Evolutionary conservation across 2,113 vertebrate genomes (phyloP), one percentile per base, ranked within the genome.

Genomic region (Ptychochromis oligacanthus): DNA sequence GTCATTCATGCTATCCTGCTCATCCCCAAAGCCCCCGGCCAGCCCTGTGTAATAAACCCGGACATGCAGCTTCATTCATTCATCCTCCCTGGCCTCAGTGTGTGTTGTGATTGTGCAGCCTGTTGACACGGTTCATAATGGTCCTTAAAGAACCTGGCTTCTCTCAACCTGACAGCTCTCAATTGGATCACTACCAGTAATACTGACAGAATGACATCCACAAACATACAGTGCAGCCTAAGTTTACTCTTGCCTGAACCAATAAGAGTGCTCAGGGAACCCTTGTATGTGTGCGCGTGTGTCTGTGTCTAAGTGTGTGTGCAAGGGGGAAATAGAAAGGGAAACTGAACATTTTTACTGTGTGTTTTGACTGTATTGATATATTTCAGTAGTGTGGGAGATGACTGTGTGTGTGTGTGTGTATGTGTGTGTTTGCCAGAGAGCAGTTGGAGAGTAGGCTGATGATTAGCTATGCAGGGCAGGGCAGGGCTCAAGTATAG

Each of bases 101-200:
- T 93, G 92, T 91, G 93, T 90, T 88, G 88, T 93, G 88, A 91
- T 90, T 88, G 90, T 89, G 80, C 76, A 81, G 88, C 87, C 83
- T 92, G 92, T 94, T 94, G 93, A 92, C 94, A 93, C 77, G 59
- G 85, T 81, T 94, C 88, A 90, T 93, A 91, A 92, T 91, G 88
- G 91, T 75, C 82, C 88, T 91, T 89, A 87, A 93, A 92, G 87
- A 93, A 91, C 62, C 91, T 89, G 89, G 91, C 88, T 93, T 91
- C 89, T 79, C 85, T 91, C 93, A 92, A 60, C 77, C 79, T 89
- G 92, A 93, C 94, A 90, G 89, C 80, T 77, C 91, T 87, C 83
- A 79, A 86, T 82, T 92, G 87, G 90, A 92, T 62, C 78, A 89
- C 91, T 77, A 89, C 86, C 92, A 91, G 87, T 90, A 87, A 84